These are phyloP conservation scores for Caerostris darwini DNA, from an alignment of 1,140 invertebrate genomes.

Conservation along the genomic window DNA sequence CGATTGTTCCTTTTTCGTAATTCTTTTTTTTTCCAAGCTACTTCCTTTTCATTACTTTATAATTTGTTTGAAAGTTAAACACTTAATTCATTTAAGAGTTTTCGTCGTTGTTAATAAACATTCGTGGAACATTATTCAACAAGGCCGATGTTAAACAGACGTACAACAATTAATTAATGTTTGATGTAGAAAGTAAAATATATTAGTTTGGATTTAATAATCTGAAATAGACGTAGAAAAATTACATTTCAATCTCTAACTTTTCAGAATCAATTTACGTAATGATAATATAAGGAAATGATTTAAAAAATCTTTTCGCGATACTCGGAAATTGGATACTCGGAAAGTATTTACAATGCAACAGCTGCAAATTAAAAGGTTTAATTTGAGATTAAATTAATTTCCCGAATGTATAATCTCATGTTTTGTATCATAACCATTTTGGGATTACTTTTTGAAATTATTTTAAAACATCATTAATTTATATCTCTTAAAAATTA, in stretches of 20 bases:
- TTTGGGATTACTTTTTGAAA: too few relatives aligned
- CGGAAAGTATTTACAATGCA: too few relatives aligned
- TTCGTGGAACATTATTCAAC: not conserved
- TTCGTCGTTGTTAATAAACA: not conserved
- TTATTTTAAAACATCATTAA: too few relatives aligned
- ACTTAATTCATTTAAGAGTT: constrained; percentile 21
- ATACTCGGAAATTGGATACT: not conserved
- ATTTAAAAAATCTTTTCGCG: not conserved
- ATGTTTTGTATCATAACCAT: not conserved
- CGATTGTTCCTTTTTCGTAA: not conserved
- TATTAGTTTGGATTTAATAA: not conserved
- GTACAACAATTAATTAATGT: not conserved
- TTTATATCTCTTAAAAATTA: too few relatives aligned
- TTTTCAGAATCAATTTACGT: not conserved
- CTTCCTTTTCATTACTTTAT: constrained; percentile 4
- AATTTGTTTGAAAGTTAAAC: constrained; percentile 21
- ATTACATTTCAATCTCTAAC: not conserved
- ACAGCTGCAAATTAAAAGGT: too few relatives aligned
- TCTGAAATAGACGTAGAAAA: not conserved
- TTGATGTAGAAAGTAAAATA: not conserved
- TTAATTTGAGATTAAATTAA: too few relatives aligned
- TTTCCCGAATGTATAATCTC: not conserved
- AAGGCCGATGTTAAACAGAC: not conserved
- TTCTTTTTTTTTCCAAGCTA: not conserved
- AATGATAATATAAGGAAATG: not conserved